phyloP scores from a whole-genome alignment of 2,888 invertebrate species.

The Acanthosepion esculentum region DNA sequence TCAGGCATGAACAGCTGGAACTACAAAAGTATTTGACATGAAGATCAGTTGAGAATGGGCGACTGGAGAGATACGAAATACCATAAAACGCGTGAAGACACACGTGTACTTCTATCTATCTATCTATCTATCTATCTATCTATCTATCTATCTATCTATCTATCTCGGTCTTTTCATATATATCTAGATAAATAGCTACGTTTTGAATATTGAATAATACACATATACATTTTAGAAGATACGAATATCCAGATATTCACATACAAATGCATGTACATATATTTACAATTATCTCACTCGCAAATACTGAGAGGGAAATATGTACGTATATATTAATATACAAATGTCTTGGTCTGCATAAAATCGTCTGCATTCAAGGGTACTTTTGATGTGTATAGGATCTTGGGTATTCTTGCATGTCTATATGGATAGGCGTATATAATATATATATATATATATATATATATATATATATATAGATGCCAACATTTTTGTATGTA shows the following conservation, averaged over 20 bases:
- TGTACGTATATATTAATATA: too few species aligned
- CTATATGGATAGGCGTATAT: too few species aligned
- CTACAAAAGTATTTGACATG: slow-evolving; percentile 33
- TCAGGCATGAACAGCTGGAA: slow-evolving; percentile 33
- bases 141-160: background rate
- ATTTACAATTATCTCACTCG: background rate
- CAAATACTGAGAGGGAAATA: too few species aligned
- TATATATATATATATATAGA: too few species aligned
- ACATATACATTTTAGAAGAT: too few species aligned
- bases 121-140: background rate
- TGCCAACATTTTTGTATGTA: too few species aligned
- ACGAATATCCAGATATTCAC: background rate
- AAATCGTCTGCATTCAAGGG: too few species aligned
- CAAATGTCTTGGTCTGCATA: too few species aligned
- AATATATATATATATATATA: too few species aligned
- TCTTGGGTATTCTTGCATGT: too few species aligned
- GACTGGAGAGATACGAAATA: background rate
- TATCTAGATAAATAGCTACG: background rate
- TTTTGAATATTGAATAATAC: too few species aligned
- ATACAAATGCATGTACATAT: background rate
- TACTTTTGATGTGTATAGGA: too few species aligned
- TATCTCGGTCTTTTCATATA: background rate
- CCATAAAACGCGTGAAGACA: background rate
- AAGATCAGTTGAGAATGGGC: slow-evolving; percentile 2
- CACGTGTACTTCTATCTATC: background rate